Percentiles rank a stretch among this genome's conserved stretches.
phyloP scores from a whole-genome alignment of 2,888 invertebrate genomes.

The Biston betularia region DNA sequence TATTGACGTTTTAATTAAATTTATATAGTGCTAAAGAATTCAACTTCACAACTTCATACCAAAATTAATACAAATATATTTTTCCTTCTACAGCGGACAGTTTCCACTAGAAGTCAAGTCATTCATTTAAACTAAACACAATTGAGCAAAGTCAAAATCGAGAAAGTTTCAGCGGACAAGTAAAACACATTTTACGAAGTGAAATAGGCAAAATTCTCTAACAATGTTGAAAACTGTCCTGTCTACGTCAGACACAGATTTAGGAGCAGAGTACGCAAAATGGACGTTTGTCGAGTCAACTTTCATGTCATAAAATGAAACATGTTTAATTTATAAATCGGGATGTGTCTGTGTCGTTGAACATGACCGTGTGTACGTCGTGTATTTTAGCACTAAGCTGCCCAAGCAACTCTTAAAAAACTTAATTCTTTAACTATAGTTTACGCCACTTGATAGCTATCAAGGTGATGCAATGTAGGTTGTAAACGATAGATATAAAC shows the following conservation, averaged over 20 bases:
- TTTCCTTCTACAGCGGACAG: constrained; percentile 2
- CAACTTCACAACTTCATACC: not conserved
- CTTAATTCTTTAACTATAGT: too few species aligned
- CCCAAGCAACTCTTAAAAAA: too few species aligned
- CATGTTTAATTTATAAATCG: too few species aligned
- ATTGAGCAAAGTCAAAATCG: constrained; percentile 30
- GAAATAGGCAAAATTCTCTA: constrained; percentile 31
- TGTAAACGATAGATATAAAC: too few species aligned
- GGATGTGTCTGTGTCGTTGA: too few species aligned
- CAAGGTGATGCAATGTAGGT: too few species aligned
- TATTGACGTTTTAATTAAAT: not conserved
- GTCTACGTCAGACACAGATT: constrained; percentile 8
- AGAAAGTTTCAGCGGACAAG: constrained; percentile 27
- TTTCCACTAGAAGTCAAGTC: constrained; percentile 9
- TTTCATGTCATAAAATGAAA: too few species aligned
- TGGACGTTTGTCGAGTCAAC: too few species aligned
- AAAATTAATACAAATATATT: not conserved
- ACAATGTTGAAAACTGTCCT: constrained; percentile 27
- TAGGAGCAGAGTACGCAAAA: not conserved
- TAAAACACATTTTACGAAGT: constrained; percentile 30
- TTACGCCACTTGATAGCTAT: too few species aligned
- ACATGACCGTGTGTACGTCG: too few species aligned
- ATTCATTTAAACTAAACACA: constrained; percentile 31
- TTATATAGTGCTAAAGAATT: not conserved
- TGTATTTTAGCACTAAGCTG: too few species aligned